Evolutionary conservation across 2,888 invertebrate species (phyloP).

Genomic region (Diadegma fenestrale): DNA sequence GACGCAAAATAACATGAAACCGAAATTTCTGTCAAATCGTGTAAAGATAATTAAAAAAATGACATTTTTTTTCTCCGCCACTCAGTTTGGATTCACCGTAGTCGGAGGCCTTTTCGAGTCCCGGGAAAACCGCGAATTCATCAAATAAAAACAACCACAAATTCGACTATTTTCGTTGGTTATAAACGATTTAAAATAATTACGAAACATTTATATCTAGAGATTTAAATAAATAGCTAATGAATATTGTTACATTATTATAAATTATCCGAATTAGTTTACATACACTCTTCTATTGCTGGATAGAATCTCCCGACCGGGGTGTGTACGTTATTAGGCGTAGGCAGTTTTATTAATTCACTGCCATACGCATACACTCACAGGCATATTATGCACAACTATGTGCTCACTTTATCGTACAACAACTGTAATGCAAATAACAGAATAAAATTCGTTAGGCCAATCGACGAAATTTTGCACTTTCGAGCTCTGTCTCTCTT

Average conservation of each 20-base stretch:
- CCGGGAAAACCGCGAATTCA: slow-evolving; percentile 49
- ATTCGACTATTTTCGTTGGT: slow-evolving; percentile 32
- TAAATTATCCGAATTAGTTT: slow-evolving; percentile 84
- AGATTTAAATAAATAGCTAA: slow-evolving; percentile 22
- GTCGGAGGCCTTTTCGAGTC: slow-evolving; percentile 46
- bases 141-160: slow-evolving; percentile 22
- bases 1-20: background rate
- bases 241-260: slow-evolving; percentile 79
- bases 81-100: slow-evolving; percentile 34
- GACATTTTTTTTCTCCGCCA: slow-evolving; percentile 36
- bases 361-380: slow-evolving; percentile 79
- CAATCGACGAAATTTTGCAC: slow-evolving; percentile 78
- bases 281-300: slow-evolving; percentile 84
- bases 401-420: slow-evolving; percentile 81
- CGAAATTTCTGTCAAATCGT: background rate
- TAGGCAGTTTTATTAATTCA: slow-evolving; percentile 82
- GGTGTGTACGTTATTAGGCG: slow-evolving; percentile 79
- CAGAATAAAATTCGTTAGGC: slow-evolving; percentile 83
- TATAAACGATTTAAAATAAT: slow-evolving; percentile 40
- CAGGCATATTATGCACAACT: slow-evolving; percentile 81
- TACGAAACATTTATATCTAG: slow-evolving; percentile 23
- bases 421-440: slow-evolving; percentile 84
- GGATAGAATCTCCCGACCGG: slow-evolving; percentile 84
- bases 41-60: background rate
- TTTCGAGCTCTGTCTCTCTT: slow-evolving; percentile 26